Evolutionary conservation across 2,797 vertebrate species (phyloP).

Genomic region (Paedocypris micromegethes): DNA sequence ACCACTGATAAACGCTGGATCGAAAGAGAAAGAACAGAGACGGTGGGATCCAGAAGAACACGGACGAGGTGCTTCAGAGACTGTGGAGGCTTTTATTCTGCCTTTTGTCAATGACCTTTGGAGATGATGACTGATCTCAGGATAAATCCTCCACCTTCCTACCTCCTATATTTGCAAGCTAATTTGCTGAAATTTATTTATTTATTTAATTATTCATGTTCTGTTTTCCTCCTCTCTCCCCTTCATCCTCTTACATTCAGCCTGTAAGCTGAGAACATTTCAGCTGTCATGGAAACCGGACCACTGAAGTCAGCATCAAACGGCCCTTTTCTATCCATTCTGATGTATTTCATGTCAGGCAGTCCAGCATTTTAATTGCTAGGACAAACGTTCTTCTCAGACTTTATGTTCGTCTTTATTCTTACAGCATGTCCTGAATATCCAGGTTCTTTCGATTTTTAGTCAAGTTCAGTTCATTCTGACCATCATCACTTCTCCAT

Average conservation of each 20-base stretch:
- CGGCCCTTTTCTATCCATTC: conserved; percentile 32
- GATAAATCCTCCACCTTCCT: conserved; percentile 34
- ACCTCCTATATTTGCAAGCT: conserved; percentile 31
- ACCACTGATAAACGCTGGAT: conserved; percentile 18
- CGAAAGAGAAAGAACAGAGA: conserved; percentile 6
- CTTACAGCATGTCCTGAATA: conserved; percentile 5
- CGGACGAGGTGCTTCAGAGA: conserved; percentile 15
- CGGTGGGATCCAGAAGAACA: conserved; percentile 9
- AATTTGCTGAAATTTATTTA: conserved; percentile 20
- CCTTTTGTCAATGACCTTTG: conserved; percentile 15
- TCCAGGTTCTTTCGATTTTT: conserved; percentile 34
- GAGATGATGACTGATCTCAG: conserved; percentile 29
- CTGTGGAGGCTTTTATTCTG: background rate
- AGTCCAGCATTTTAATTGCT: conserved; percentile 38
- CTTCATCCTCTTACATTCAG: conserved; percentile 18
- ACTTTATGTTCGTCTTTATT: background rate
- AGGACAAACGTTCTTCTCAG: conserved; percentile 21
- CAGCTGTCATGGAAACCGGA: conserved; percentile 47
- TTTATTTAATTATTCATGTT: conserved; percentile 2
- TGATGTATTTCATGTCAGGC: conserved; percentile 36
- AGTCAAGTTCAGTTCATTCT: background rate
- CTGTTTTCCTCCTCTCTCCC: background rate
- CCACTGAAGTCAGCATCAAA: conserved; percentile 34
- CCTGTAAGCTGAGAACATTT: conserved; percentile 43
- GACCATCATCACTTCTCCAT: conserved; percentile 1